Evolutionary conservation across 2,797 vertebrate species (phyloP), one percentile per base, ranked within the genome.

Genomic region (Leptodactylus fallax): DNA sequence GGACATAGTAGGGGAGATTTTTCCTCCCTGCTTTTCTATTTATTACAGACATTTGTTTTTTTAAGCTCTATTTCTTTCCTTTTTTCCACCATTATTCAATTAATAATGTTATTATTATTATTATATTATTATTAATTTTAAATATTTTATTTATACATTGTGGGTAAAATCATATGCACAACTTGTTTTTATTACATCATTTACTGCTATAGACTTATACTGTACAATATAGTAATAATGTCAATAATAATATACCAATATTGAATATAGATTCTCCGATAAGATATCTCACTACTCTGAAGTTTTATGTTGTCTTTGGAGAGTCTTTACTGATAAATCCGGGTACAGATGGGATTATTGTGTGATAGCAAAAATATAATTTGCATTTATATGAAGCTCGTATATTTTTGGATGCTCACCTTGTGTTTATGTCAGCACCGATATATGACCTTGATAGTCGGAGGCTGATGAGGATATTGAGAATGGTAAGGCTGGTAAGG

Each of bases 361-460:
- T 74, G 45, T 13, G 4, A 23, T 16, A n/a, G 45, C 3, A 49
- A 82, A 8, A 25, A 13, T 4, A 47, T 49, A 19, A 67, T 82
- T 82, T 67, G 61, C 80, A 82, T 82, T 82, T 82, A 82, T 53
- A 82, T 82, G 45, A 82, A 67, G 21, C 61, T 67, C 61, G 25
- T 67, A 67, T 25, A 82, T 82, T 67, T 82, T 49, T n/a, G 17
- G 36, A 47, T 63, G 6, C 36, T 45, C 58, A 81, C 45, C 58
- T 47, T 17, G 45, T 16, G 61, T 47, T 27, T 9, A 53, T 23
- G 60, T 51, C 3, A 61, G 36, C 49, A 23, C 21, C 61, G 25
- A 82, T 47, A 55, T 45, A n/a, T 53, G 61, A 82, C 47, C 61
- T 67, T 67, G 61, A 63, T 53, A 61, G 12, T 3, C 7, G 47